Percentiles rank a stretch among this genome's conserved stretches.
phyloP scores from a whole-genome alignment of 2,888 invertebrate genomes.

The Torymus auratus region DNA sequence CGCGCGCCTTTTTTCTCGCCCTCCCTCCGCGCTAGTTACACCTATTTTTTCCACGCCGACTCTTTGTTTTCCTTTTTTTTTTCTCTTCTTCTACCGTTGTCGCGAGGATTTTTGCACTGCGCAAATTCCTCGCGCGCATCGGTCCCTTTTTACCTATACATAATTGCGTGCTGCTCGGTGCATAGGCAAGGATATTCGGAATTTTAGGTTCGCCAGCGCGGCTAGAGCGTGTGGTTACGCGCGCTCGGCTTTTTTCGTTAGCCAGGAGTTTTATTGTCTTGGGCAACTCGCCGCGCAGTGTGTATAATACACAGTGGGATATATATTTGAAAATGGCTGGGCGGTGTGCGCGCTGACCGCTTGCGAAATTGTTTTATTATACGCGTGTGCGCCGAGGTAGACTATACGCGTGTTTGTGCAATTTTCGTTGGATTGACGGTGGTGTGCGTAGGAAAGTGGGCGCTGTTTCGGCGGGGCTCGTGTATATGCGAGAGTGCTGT shows the following conservation, averaged over 20 bases:
- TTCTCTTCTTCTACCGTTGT: not conserved
- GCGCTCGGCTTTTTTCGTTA: constrained; percentile 1
- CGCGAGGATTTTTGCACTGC: not conserved
- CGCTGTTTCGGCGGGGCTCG: too few relatives aligned
- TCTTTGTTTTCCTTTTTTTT: constrained; percentile 3
- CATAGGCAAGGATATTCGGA: constrained; percentile 7
- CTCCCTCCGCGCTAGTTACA: constrained; percentile 4
- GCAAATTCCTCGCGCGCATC: too few relatives aligned
- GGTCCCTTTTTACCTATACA: not conserved
- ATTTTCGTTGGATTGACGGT: constrained; percentile 8
- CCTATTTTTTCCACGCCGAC: constrained; percentile 23
- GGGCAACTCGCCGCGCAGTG: constrained; percentile 12
- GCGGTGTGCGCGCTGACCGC: not conserved
- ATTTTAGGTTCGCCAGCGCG: constrained; percentile 19
- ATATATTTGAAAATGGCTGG: constrained; percentile 30
- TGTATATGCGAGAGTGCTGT: too few relatives aligned
- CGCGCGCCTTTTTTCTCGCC: constrained; percentile 35
- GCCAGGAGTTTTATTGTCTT: constrained; percentile 42
- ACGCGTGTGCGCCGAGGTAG: not conserved
- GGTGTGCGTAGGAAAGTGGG: too few relatives aligned
- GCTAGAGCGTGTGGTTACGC: constrained; percentile 16
- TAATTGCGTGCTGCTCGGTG: too few relatives aligned
- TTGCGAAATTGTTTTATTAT: constrained; percentile 51
- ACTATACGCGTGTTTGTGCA: constrained; percentile 19
- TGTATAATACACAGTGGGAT: not conserved